Conservation (phyloP, 2,113 vertebrate species). For the Mus musculus region DNA sequence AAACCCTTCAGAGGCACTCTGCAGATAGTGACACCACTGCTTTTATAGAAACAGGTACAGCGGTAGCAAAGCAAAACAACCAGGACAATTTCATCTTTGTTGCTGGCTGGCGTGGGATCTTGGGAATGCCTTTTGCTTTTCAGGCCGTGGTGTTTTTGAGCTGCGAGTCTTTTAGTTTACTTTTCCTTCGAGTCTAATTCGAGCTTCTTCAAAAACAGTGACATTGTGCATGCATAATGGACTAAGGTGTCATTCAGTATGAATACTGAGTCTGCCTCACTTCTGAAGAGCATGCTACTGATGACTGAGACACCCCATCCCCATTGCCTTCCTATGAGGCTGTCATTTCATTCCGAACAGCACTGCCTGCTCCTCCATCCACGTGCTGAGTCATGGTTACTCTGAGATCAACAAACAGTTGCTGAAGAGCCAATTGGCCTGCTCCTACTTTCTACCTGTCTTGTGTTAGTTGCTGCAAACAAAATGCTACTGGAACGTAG, state of each 20-base stretch:
- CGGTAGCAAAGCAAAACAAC: not conserved
- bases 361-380: not conserved
- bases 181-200: not conserved
- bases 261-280: not conserved
- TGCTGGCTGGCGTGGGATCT: not conserved
- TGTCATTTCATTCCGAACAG: not conserved
- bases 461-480: not conserved
- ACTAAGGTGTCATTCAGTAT: not conserved
- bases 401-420: not conserved
- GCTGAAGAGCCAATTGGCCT: too few species aligned
- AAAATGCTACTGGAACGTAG: not conserved
- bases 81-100: not conserved
- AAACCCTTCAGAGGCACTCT: not conserved
- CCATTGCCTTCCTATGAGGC: not conserved
- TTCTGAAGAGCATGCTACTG: rapidly evolving
- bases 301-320: rapidly evolving
- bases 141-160: not conserved
- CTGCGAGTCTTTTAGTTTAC: not conserved
- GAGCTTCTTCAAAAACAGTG: not conserved
- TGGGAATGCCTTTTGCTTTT: not conserved
- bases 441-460: not conserved
- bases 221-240: rapidly evolving
- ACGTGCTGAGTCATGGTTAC: not conserved
- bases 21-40: rapidly evolving
- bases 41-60: not conserved